Conservation (phyloP, 2,888 invertebrate species). For the Rotaria sp. region DNA sequence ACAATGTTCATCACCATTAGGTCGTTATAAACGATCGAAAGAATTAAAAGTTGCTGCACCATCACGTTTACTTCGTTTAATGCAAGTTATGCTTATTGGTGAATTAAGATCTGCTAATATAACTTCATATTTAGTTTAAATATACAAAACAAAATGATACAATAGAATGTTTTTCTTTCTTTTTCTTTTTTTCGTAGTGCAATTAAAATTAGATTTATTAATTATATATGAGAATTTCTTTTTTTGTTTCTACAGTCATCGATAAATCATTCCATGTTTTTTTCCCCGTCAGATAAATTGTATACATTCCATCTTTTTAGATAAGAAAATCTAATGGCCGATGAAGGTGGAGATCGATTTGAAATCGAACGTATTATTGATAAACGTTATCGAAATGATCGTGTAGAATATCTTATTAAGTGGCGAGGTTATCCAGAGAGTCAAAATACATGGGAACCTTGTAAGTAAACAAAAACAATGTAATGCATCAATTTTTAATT, state of each 20-base stretch:
- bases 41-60: background rate
- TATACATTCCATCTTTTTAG: background rate
- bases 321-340: background rate
- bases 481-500: too few species aligned
- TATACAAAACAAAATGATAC: background rate
- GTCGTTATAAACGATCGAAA: slow-evolving; percentile 3
- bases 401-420: slow-evolving; percentile 16
- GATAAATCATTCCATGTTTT: background rate
- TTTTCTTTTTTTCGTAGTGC: background rate
- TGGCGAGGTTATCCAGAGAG: background rate
- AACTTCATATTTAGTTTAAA: background rate
- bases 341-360: background rate
- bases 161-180: background rate
- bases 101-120: background rate
- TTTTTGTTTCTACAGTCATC: background rate
- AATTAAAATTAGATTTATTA: background rate
- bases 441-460: slow-evolving; percentile 29
- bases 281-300: background rate
- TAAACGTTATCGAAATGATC: background rate
- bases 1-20: slow-evolving; percentile 3
- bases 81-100: background rate
- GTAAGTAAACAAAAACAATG: background rate
- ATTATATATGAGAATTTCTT: background rate
- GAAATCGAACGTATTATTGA: slow-evolving; percentile 29
- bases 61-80: background rate